Conservation (phyloP, 1,140 invertebrate genomes). For the Mycetomoellerius zeteki region DNA sequence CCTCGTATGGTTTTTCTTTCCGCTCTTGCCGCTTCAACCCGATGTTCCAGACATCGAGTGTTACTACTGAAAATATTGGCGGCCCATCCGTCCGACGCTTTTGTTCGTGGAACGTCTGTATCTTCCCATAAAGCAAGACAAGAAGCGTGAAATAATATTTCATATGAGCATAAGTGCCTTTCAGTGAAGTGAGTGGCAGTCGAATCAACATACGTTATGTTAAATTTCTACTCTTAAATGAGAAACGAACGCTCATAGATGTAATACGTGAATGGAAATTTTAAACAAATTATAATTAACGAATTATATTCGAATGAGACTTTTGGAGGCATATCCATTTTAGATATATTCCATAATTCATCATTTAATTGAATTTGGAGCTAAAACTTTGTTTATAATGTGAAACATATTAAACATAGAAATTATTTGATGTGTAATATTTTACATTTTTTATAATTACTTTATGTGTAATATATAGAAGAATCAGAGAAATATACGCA, state of each 20-base stretch:
- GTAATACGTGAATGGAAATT: background rate
- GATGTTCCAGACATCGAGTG: slow-evolving; percentile 65
- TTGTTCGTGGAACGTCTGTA: slow-evolving; percentile 55
- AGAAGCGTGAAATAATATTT: slow-evolving; percentile 60
- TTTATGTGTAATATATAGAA: background rate
- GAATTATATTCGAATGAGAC: background rate
- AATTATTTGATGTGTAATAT: too few species aligned
- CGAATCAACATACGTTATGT: slow-evolving; percentile 40
- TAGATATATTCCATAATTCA: background rate
- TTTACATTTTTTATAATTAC: background rate
- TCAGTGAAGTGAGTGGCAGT: slow-evolving; percentile 20
- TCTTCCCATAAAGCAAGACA: slow-evolving; percentile 44
- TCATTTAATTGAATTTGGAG: background rate
- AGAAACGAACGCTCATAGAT: background rate
- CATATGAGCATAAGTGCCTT: slow-evolving; percentile 36
- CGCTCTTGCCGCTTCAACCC: slow-evolving; percentile 9
- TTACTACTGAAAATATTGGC: slow-evolving; percentile 74
- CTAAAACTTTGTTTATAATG: background rate
- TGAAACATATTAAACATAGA: too few species aligned
- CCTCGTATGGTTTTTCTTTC: slow-evolving; percentile 60
- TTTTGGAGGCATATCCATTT: background rate
- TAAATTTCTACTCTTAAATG: slow-evolving; percentile 15
- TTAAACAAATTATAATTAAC: background rate
- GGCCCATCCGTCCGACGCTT: slow-evolving; percentile 31
- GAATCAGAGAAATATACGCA: background rate